A percentile compares a stretch with the other conserved stretches of the same genome.
phyloP scores from a whole-genome alignment of 1,140 invertebrate species.

The Choristoneura fumiferana region DNA sequence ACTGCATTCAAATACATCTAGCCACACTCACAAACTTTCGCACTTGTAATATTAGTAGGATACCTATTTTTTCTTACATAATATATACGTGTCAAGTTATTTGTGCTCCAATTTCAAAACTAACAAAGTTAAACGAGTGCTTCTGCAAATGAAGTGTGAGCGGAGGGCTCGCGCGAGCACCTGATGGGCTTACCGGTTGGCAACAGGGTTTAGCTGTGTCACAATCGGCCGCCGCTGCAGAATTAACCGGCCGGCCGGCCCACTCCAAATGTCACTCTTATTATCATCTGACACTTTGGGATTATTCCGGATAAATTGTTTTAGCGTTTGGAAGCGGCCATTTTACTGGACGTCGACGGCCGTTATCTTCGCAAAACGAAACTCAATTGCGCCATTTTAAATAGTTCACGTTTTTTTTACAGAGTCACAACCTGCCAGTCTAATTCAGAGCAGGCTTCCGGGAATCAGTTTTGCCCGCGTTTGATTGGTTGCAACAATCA shows the following conservation, averaged over 20 bases:
- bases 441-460: slow-evolving; percentile 42
- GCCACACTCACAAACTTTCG: too few species aligned
- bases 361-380: slow-evolving; percentile 70
- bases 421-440: slow-evolving; percentile 44
- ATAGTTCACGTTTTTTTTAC: slow-evolving; percentile 38
- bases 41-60: too few species aligned
- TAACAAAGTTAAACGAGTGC: slow-evolving; percentile 24
- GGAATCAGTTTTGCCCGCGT: slow-evolving; percentile 50
- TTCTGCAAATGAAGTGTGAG: slow-evolving; percentile 52
- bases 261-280: slow-evolving; percentile 75
- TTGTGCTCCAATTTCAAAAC: background rate
- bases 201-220: slow-evolving; percentile 72
- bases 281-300: slow-evolving; percentile 73
- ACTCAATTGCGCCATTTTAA: slow-evolving; percentile 42
- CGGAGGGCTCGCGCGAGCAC: slow-evolving; percentile 42
- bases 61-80: too few species aligned
- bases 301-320: slow-evolving; percentile 76
- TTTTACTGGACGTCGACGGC: slow-evolving; percentile 61
- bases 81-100: too few species aligned
- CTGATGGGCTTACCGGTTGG: slow-evolving; percentile 70
- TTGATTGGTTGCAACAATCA: slow-evolving; percentile 75
- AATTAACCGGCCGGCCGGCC: slow-evolving; percentile 65
- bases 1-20: too few species aligned
- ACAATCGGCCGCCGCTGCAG: slow-evolving; percentile 68
- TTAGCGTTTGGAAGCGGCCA: slow-evolving; percentile 62